Evolutionary conservation across 2,797 vertebrate genomes (phyloP).

Genomic region (Scyliorhinus canicula): DNA sequence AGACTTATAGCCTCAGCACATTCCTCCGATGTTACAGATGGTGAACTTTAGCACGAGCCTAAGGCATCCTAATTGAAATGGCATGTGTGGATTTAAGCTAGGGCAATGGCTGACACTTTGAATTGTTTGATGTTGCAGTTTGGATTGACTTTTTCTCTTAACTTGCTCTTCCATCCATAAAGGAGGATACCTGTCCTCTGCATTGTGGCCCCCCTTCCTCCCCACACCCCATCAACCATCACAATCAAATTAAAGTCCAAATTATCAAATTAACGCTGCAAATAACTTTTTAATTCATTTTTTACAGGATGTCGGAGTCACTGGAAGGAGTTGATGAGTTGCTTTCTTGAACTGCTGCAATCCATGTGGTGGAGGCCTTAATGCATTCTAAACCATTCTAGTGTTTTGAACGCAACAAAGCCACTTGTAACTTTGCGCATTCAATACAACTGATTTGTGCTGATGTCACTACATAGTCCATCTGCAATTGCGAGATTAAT

Average conservation of each 20-base stretch:
- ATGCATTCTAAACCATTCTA: neutral
- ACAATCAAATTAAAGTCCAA: neutral
- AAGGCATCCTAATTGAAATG: neutral
- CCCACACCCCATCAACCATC: neutral
- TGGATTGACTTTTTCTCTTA: neutral
- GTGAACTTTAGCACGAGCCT: neutral
- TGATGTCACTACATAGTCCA: neutral
- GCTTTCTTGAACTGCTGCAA: no score
- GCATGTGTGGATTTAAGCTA: neutral
- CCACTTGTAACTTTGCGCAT: neutral
- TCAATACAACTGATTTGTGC: neutral
- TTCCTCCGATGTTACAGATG: neutral
- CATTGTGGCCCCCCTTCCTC: neutral
- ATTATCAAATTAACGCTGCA: no score
- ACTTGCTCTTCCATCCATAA: neutral
- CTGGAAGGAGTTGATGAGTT: no score
- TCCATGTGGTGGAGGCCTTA: neutral
- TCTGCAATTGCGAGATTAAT: neutral
- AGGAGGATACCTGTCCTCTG: no score
- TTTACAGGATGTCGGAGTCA: no score
- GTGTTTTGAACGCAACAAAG: neutral
- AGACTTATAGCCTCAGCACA: neutral
- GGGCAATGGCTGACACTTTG: neutral
- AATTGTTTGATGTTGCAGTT: neutral
- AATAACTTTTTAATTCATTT: no score